phyloP scores from a whole-genome alignment of 2,888 invertebrate species.

The Sclerodermus sp. region DNA sequence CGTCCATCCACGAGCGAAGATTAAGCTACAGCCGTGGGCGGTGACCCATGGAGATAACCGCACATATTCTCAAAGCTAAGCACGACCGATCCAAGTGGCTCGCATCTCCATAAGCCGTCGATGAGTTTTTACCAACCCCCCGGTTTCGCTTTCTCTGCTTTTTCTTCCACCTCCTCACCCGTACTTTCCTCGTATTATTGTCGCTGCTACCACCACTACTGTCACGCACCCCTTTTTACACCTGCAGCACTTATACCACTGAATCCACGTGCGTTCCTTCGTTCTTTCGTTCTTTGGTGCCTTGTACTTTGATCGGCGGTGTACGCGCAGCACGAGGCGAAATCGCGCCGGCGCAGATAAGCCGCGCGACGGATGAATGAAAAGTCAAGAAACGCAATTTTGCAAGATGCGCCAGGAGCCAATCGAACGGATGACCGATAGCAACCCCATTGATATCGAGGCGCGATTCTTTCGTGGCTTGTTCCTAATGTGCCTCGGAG shows the following conservation, averaged over 20 bases:
- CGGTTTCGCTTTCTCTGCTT: slow-evolving; percentile 8
- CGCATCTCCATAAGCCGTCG: slow-evolving; percentile 26
- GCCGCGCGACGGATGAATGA: too few relatives aligned
- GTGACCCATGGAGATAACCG: slow-evolving; percentile 55
- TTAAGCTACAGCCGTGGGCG: slow-evolving; percentile 46
- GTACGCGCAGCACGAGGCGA: slow-evolving; percentile 14
- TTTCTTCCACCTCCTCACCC: background rate
- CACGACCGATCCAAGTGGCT: slow-evolving; percentile 14
- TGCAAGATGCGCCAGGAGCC: slow-evolving; percentile 1
- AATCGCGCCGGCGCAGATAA: slow-evolving; percentile 5
- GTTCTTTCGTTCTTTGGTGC: slow-evolving; percentile 35
- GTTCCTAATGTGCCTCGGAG: too few relatives aligned
- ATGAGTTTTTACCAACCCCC: slow-evolving; percentile 47
- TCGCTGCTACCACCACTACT: too few relatives aligned
- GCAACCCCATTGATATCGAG: too few relatives aligned
- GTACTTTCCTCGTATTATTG: too few relatives aligned
- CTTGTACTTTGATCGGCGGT: slow-evolving; percentile 41
- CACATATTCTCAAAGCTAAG: slow-evolving; percentile 38
- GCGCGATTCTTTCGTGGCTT: too few relatives aligned
- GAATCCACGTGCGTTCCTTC: too few relatives aligned
- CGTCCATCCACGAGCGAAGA: slow-evolving; percentile 41
- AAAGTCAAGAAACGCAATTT: too few relatives aligned
- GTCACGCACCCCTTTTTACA: too few relatives aligned
- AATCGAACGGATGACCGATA: background rate
- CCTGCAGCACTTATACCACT: too few relatives aligned